phyloP scores from a whole-genome alignment of 2,888 invertebrate genomes.

The Hydrotaea diabolus region DNA sequence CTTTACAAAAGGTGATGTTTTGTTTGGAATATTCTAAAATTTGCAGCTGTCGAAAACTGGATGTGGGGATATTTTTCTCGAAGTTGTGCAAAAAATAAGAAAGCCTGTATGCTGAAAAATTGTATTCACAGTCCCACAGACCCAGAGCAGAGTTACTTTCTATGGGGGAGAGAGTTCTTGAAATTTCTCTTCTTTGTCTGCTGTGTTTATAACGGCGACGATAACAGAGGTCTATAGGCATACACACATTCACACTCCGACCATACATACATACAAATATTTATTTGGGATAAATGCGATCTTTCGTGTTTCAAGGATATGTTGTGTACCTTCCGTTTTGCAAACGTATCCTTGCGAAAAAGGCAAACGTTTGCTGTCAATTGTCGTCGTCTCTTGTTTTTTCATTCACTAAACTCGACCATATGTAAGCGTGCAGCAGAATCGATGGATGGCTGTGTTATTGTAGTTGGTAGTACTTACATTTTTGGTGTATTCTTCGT shows the following conservation, averaged over 20 bases:
- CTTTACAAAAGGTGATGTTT: background rate
- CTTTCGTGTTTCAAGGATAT: conserved; percentile 23
- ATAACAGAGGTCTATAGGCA: too few relatives aligned
- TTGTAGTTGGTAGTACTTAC: background rate
- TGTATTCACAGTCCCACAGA: background rate
- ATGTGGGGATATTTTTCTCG: background rate
- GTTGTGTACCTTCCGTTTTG: background rate
- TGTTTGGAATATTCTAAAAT: background rate
- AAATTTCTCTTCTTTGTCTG: background rate
- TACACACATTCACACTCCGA: background rate
- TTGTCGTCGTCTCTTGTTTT: background rate
- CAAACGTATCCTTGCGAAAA: background rate
- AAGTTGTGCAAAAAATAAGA: background rate
- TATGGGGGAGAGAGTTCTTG: background rate
- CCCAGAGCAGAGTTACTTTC: background rate
- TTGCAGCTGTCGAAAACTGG: background rate
- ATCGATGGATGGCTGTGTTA: too few relatives aligned
- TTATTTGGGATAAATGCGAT: conserved; percentile 1
- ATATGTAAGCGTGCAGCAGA: background rate
- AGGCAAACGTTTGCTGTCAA: background rate
- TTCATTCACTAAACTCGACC: background rate
- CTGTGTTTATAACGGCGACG: conserved; percentile 6
- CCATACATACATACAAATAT: background rate
- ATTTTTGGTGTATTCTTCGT: background rate
- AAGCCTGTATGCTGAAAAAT: background rate